A percentile compares a stretch with the other conserved stretches of the same genome.
Conservation (phyloP, 2,113 vertebrate species). For the Grammomys dolichurus region DNA sequence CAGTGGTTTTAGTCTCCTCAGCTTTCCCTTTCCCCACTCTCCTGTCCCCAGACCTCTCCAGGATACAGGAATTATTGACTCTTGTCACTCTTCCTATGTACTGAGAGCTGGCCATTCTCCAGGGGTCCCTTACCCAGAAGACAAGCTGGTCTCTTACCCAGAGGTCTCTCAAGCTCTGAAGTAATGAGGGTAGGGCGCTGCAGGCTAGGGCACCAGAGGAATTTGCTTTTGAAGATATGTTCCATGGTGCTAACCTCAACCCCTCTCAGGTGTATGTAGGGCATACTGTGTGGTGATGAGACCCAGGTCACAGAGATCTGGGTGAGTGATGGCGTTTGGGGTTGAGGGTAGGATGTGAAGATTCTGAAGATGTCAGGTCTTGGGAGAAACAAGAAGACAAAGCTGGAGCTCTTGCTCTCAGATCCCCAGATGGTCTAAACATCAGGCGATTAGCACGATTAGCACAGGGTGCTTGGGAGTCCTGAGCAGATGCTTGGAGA, state of each 20-base stretch:
- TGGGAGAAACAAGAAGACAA: background rate
- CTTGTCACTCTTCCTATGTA: background rate
- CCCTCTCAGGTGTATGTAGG: background rate
- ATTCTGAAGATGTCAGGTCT: background rate
- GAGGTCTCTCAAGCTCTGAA: background rate
- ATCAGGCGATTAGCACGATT: background rate
- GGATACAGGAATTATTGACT: background rate
- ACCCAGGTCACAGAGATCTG: background rate
- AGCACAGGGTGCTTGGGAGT: background rate
- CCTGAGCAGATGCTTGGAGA: background rate
- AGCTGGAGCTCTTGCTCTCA: accelerated
- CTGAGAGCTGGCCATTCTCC: accelerated
- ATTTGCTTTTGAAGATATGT: background rate
- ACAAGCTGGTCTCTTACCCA: background rate
- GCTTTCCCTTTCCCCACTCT: background rate
- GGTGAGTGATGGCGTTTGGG: background rate
- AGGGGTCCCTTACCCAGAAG: too few relatives aligned
- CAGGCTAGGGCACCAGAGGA: background rate
- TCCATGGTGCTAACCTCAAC: background rate
- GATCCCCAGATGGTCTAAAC: conserved; percentile 4
- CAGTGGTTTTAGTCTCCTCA: background rate
- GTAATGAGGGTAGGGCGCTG: accelerated
- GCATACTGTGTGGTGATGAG: background rate
- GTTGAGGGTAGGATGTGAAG: background rate
- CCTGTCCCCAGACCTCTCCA: background rate